Evolutionary conservation across 2,113 vertebrate genomes (phyloP), one percentile per base, ranked within the genome.

Genomic region (Callocephalon fimbriatum): DNA sequence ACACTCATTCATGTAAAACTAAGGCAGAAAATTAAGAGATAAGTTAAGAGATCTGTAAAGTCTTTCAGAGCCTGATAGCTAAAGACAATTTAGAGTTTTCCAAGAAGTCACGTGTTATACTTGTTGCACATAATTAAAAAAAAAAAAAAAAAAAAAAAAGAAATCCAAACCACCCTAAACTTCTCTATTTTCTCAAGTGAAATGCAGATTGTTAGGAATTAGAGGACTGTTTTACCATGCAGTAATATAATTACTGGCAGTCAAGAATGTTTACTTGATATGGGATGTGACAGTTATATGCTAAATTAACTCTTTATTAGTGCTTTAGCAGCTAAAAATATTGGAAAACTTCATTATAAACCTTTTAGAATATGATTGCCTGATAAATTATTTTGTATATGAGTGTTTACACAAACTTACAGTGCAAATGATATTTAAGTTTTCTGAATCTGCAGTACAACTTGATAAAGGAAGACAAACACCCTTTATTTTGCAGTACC

Each of bases 201-300:
- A 75, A 59, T 77, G 6, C 63, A 81, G 90, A 26, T 58, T 56
- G 5, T 67, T 94, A 37, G 48, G 45, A 85, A 58, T 56, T 78
- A 58, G 26, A 91, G 38, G 66, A 66, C 29, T 17, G 0, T 82
- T 94, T 67, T 77, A 22, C 61, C 15, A 59, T 61, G 37, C 76
- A 86, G 54, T 73, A 62, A 65, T 77, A 58, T 11, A 76, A 71
- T 78, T 89, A 62, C 32, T 82, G 38, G 16, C 71, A 86, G 29
- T 80, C 56, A 68, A 48, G 50, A 87, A 93, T 65, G 65, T 86
- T 84, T 94, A 63, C 74, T 88, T 90, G 63, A 75, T 77, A n/a
- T 1, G 37, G 37, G 12, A 53, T 47, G 15, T 83, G 54, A 40
- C 38, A 90, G 19, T 62, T 86, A 15, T 20, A 50, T 70, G 22